Base-by-base conservation (phyloP, 2,113 vertebrate species). In the Pontoporia blainvillei region DNA sequence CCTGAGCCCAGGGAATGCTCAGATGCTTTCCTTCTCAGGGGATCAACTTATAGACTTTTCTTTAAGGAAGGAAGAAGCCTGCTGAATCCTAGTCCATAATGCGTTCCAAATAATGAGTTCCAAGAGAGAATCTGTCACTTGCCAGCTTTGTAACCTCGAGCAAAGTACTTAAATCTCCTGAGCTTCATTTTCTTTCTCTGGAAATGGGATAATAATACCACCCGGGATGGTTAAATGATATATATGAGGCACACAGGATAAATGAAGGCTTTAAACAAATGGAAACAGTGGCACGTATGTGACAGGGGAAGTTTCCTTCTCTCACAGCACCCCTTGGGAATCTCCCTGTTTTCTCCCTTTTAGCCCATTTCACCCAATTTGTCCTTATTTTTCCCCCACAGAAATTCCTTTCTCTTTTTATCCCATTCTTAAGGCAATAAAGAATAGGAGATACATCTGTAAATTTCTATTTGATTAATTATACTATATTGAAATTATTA, bases 391-490 rank as follows among this genome's bases (percentile, higher is more conserved):
- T 78, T 52, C 29, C 15, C 15, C 62, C 52, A n/a, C 6, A 36
- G 31, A 86, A 82, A 44, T 20, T 54, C 81, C 73, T 83, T 66
- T 39, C 36, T 71, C 62, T 39, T 84, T 92, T 90, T 91, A 46
- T 31, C 79, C 18, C 23, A 93, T 67, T 72, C 31, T 84, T 54
- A 69, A 90, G 46, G 54, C 75, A 79, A 78, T 86, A 75, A 92
- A 76, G 59, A 94, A 67, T n/a, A 82, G 44, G 49, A 44, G 9
- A 88, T 23, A 61, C 13, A 41, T 1, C 36, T 82, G 9, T 18
- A 87, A 88, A 57, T 62, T 18, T 92, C 21, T 21, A n/a, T 86
- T 92, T 86, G 73, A 27, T 86, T 86, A 78, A 67, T 67, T 67
- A 76, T 41, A 67, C 57, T 92, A 39, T 64, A 39, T 34, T 61